Evolutionary conservation across 2,888 invertebrate genomes (phyloP).

Genomic region (Cheilosia impressa): DNA sequence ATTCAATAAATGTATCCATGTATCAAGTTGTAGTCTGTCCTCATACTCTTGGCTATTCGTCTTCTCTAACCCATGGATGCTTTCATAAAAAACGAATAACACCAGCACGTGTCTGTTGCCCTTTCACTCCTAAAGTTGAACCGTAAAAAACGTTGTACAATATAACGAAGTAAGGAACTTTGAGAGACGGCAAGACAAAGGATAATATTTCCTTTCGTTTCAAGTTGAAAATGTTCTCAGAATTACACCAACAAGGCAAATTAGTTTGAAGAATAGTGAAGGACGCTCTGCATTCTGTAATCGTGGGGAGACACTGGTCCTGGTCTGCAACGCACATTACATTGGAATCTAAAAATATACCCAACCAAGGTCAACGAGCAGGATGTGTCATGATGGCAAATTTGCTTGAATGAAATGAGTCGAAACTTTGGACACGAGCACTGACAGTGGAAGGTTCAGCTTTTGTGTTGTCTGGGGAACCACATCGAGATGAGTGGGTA

Average conservation of each 20-base stretch:
- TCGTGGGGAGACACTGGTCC: no score
- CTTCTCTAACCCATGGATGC: neutral
- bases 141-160: neutral
- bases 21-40: no score
- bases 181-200: no score
- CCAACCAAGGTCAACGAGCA: neutral
- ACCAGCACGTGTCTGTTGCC: neutral
- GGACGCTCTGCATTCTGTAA: no score
- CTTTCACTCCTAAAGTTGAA: neutral
- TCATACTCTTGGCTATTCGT: no score
- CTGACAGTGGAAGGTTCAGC: no score
- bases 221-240: neutral
- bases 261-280: neutral
- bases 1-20: no score
- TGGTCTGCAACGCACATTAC: neutral
- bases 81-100: neutral
- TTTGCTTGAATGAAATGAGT: neutral
- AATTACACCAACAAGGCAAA: neutral
- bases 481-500: no score
- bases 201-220: no score
- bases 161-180: no score
- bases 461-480: no score
- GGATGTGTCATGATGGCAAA: neutral
- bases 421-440: neutral
- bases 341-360: neutral